Percentiles rank a stretch among this genome's conserved stretches.
These are phyloP conservation scores for Caerostris extrusa DNA, from an alignment of 1,140 invertebrate genomes.

Conservation along the genomic window DNA sequence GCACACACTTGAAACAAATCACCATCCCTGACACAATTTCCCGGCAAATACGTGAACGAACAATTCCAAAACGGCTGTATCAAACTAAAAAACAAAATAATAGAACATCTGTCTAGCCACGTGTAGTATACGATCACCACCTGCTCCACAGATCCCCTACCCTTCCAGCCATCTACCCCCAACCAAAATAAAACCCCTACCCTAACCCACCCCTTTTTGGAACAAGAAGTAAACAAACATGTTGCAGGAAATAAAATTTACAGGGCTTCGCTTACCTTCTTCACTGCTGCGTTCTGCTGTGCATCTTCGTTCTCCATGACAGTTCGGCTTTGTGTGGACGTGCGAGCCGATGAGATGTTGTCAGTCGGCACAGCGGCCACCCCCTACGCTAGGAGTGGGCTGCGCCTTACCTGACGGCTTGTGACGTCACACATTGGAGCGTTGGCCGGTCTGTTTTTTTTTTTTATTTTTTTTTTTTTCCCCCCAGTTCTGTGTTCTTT, in stretches of 20 bases:
- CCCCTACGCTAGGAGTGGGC: slow-evolving; percentile 62
- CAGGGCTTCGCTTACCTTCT: slow-evolving; percentile 25
- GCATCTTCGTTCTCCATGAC: slow-evolving; percentile 60
- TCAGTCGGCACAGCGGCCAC: not conserved
- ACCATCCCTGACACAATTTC: slow-evolving; percentile 26
- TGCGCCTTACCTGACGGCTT: slow-evolving; percentile 64
- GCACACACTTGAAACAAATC: not conserved
- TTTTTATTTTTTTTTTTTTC: not conserved
- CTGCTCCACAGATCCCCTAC: not conserved
- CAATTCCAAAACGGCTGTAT: not conserved
- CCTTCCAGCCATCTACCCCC: not conserved
- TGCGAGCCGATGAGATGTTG: not conserved
- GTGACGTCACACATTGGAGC: slow-evolving; percentile 59
- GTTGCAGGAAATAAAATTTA: not conserved
- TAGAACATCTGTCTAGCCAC: slow-evolving; percentile 23
- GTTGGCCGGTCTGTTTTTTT: slow-evolving; percentile 48
- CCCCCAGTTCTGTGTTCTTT: not conserved
- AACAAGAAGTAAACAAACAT: slow-evolving; percentile 40
- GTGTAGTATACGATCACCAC: slow-evolving; percentile 49
- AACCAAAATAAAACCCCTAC: not conserved
- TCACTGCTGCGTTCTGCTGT: slow-evolving; percentile 43
- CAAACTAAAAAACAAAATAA: not conserved
- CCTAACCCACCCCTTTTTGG: too few species aligned
- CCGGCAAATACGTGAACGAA: not conserved
- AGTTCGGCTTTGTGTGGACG: not conserved